Evolutionary conservation across 2,888 invertebrate genomes (phyloP).

Genomic region (Neoscelio sp.): DNA sequence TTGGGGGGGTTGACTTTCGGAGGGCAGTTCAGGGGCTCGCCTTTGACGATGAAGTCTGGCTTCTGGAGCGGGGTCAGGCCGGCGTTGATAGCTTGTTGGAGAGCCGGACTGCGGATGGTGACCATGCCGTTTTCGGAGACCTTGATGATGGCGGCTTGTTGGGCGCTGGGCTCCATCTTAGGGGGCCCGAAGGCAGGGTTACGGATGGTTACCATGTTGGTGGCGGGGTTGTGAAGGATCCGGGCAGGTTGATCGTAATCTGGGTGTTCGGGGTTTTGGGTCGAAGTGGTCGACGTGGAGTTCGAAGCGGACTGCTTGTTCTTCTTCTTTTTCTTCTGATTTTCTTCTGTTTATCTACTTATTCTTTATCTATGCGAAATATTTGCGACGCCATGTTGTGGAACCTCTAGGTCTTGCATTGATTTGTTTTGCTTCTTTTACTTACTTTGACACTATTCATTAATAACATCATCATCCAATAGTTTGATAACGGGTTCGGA

Average conservation of each 20-base stretch:
- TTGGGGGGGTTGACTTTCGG: constrained; percentile 51
- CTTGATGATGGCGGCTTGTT: constrained; percentile 87
- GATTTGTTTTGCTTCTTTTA: constrained; percentile 22
- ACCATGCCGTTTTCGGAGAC: constrained; percentile 91
- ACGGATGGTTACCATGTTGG: constrained; percentile 90
- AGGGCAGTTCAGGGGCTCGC: constrained; percentile 72
- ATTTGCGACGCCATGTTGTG: too few species aligned
- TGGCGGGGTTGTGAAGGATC: constrained; percentile 82
- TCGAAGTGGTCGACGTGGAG: too few species aligned
- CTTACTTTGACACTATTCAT: neutral
- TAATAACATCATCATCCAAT: too few species aligned
- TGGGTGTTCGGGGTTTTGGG: constrained; percentile 17
- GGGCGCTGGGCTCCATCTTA: constrained; percentile 76
- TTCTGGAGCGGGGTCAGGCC: constrained; percentile 81
- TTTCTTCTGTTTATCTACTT: constrained; percentile 81
- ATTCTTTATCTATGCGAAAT: neutral
- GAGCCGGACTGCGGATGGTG: constrained; percentile 90
- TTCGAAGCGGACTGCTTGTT: constrained; percentile 62
- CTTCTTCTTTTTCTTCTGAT: constrained; percentile 83
- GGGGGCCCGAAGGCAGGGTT: constrained; percentile 91
- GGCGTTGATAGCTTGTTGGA: constrained; percentile 83
- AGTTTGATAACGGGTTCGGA: constrained; percentile 71
- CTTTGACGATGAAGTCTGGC: constrained; percentile 81
- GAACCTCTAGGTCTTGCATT: neutral
- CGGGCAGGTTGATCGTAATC: constrained; percentile 80